Base-by-base conservation (phyloP, 2,113 vertebrate genomes). In the Prietella phreatophila region DNA sequence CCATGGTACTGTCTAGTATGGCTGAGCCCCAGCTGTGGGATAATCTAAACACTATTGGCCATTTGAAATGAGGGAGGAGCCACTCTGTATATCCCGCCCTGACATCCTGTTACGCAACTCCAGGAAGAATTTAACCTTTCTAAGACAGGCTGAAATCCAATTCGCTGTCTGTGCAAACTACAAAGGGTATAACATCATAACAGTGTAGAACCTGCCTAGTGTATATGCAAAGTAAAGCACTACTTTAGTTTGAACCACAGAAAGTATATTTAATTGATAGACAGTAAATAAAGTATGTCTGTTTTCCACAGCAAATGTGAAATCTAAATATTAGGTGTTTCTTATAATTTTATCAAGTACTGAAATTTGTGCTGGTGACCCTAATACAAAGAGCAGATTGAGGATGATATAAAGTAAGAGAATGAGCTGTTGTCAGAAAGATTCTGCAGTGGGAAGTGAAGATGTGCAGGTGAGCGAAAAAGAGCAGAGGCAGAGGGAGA, bases 371-470 rank as follows among this genome's bases (percentile, higher is more conserved):
- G 56, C 27, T 30, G 15, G 33, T 56, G 20, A 7, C 50, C 27
- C 10, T 22, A 20, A 33, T 4, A 56, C 78, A 55, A n/a, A 56
- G 8, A 33, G n/a, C 55, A 25, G 19, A 25, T 11, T 60, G 75
- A 76, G 73, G 73, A 19, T 1, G 17, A n/a, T 79, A 55, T 9
- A 3, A 19, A 36, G 55, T 7, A 27, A 25, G 19, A 61, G 36
- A 42, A 56, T 80, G 14, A 42, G 83, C 47, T 69, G 63, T 33
- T 84, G 83, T 69, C 42, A 50, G 61, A 65, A 84, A 61, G 80
- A 55, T 84, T 84, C 63, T 69, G 63, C 83, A 84, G 83, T 71
- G 63, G 63, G 47, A 69, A 71, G 47, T 71, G 47, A 67, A 53
- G 63, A 53, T 55, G n/a, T 82, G 80, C 80, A 69, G 63, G 63